A percentile compares a stretch with the other conserved stretches of the same genome.
Conservation (phyloP, 1,140 invertebrate genomes). For the Lanistes nyassanus region DNA sequence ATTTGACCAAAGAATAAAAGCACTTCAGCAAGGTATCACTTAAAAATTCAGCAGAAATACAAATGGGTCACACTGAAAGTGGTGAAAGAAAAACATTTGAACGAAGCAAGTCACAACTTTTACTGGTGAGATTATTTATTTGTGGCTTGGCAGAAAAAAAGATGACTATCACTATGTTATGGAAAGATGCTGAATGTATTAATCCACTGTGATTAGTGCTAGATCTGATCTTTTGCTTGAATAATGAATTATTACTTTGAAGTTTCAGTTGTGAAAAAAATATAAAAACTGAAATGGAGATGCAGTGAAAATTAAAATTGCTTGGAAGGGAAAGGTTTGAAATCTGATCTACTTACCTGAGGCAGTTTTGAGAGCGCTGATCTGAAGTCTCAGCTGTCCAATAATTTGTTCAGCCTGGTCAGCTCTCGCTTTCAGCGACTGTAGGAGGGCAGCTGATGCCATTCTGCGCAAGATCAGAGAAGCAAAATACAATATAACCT, state of each 20-base stretch:
- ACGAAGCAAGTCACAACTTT: no score
- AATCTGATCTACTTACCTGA: conserved; percentile 40
- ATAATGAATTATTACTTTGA: background rate
- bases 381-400: conserved; percentile 46
- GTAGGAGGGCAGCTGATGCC: conserved; percentile 43
- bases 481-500: background rate
- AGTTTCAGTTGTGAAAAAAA: background rate
- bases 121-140: no score
- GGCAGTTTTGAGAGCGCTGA: conserved; percentile 46
- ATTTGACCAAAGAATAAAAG: no score
- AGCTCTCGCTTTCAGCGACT: conserved; percentile 44
- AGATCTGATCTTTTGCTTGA: background rate
- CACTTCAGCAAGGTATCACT: no score
- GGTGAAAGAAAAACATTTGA: no score
- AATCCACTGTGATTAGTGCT: background rate
- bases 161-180: no score
- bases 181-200: no score
- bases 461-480: conserved; percentile 32
- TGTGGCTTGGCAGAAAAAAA: no score
- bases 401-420: conserved; percentile 53
- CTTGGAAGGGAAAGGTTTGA: background rate
- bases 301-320: background rate
- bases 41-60: no score
- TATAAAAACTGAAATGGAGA: background rate
- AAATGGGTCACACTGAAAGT: no score